Conservation (phyloP, 2,888 invertebrate species). For the Nezara viridula region DNA sequence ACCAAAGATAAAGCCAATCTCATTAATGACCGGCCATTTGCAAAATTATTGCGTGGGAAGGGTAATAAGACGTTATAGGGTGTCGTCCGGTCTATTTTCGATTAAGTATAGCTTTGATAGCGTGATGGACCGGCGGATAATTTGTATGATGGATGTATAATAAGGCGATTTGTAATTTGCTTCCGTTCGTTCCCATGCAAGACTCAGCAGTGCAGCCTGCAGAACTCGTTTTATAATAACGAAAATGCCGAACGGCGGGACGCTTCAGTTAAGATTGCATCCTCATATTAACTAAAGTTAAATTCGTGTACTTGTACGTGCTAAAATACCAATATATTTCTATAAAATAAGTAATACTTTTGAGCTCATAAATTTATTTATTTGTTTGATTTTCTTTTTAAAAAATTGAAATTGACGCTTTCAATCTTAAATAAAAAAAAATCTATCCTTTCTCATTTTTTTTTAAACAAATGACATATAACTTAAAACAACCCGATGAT, state of each 20-base stretch:
- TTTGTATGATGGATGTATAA: neutral
- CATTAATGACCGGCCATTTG: neutral
- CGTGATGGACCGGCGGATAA: constrained; percentile 9
- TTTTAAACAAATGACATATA: neutral
- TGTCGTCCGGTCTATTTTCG: constrained; percentile 7
- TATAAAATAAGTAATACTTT: too few relatives aligned
- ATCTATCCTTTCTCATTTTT: too few relatives aligned
- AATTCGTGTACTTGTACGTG: too few relatives aligned
- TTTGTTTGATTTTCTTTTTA: too few relatives aligned
- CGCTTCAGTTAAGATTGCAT: neutral
- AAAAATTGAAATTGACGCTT: too few relatives aligned
- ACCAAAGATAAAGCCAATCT: constrained; percentile 3
- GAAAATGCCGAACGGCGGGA: neutral
- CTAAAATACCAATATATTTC: too few relatives aligned
- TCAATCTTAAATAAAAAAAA: too few relatives aligned
- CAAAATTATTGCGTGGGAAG: constrained; percentile 8
- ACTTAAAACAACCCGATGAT: neutral
- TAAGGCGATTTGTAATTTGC: neutral
- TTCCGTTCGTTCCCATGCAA: neutral
- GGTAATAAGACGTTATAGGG: neutral
- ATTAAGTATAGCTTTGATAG: constrained; percentile 17
- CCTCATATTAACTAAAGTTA: too few relatives aligned
- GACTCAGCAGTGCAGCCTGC: neutral
- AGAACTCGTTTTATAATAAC: neutral
- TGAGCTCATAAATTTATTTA: too few relatives aligned